Evolutionary conservation across 2,888 invertebrate genomes (phyloP).

Genomic region (Eulithis testata): DNA sequence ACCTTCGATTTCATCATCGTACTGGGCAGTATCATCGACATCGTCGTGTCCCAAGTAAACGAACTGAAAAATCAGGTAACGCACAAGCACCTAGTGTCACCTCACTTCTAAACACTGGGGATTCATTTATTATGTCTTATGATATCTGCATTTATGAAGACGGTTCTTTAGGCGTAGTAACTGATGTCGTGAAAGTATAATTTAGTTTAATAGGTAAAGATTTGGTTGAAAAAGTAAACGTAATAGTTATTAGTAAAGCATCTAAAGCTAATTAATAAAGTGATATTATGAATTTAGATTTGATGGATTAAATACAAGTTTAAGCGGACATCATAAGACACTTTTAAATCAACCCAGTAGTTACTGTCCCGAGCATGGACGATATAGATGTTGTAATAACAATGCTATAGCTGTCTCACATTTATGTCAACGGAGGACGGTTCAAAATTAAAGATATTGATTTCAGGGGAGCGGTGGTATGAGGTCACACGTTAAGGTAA

Average conservation of each 20-base stretch:
- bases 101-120: conserved; percentile 44
- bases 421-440: conserved; percentile 43
- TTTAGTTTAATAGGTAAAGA: no score
- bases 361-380: conserved; percentile 81
- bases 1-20: conserved; percentile 99
- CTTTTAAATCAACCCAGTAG: conserved; percentile 56
- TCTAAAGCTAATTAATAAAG: no score
- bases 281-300: no score
- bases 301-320: no score
- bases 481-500: conserved; percentile 77
- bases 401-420: conserved; percentile 58
- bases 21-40: conserved; percentile 98
- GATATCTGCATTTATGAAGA: background rate
- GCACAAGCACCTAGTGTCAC: conserved; percentile 36
- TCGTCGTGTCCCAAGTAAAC: conserved; percentile 98
- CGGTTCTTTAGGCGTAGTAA: no score
- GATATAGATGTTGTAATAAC: conserved; percentile 74
- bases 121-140: conserved; percentile 32
- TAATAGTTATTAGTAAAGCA: no score
- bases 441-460: conserved; percentile 65
- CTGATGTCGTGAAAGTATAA: no score
- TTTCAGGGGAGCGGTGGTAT: conserved; percentile 80
- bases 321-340: conserved; percentile 29
- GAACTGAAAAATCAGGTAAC: conserved; percentile 89
- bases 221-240: no score